Base-by-base conservation (phyloP, 53 echinoderm and acorn worm genomes). In the Crossaster papposus region DNA sequence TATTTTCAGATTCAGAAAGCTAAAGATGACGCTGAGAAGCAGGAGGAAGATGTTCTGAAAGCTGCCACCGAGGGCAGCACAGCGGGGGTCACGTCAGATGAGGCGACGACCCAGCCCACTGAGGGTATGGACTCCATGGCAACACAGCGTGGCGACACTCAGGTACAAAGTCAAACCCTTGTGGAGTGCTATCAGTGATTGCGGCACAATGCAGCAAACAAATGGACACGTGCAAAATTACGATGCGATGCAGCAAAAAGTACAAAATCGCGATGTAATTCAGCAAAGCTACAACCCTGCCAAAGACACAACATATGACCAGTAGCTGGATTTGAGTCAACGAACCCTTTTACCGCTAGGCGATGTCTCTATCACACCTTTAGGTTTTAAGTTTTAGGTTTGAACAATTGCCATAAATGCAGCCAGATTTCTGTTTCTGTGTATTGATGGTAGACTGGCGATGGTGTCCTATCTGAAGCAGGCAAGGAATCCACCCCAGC, bases 111-210 rank as follows among this genome's bases (percentile, higher is more conserved):
- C 63, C 92, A 89, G 38, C 73, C 90, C 26, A 96, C 95, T 5
- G 93, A 90, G 23, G 95, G 94, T 0, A 87, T 92, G 93, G 97
- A 97, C 77, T 97, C 97, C 9, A 78, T 79, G 8, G 97, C 94
- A 18, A 92, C 97, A 36, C 97, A 95, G 80, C 93, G 89, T 23
- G 91, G 88, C 2, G 97, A 97, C 79, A 79, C 81, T 9, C 89
- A 91, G 50, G 93, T 92, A 70, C 22, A 30, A 52, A 64, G 64
- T 2, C 63, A 50, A 51, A 23, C 38, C 30, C 36, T 31, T 7
- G 38, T 50, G 4, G 26, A 26, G 55, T 65, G 0, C 29, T 2
- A 70, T 14, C 15, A 73, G 14, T 13, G 2, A 73, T 14, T 44
- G n/a, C n/a, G n/a, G n/a, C 44, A 44, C 44, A 44, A 44, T 44